Evolutionary conservation across 2,888 invertebrate species (phyloP).

Genomic region (Lagria hirta): DNA sequence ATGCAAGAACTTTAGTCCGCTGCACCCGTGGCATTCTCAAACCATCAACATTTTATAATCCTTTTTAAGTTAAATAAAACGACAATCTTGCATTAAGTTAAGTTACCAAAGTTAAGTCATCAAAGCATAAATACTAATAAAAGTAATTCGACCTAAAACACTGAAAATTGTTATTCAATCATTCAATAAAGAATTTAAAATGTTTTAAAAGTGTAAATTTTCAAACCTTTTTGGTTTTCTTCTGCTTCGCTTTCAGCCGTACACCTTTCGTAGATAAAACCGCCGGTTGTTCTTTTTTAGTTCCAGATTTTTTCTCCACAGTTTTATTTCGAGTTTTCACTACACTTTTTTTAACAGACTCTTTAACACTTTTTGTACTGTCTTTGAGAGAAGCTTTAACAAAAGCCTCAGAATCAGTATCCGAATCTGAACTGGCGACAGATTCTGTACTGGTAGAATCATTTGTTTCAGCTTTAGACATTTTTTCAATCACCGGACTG

Average conservation of each 20-base stretch:
- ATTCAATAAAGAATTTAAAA: too few species aligned
- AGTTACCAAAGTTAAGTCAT: too few species aligned
- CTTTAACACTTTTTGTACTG: conserved; percentile 12
- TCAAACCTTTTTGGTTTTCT: conserved; percentile 42
- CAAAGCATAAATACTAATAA: too few species aligned
- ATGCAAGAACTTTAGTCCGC: too few species aligned
- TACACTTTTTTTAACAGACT: conserved; percentile 33
- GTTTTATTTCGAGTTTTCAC: conserved; percentile 54
- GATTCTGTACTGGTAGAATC: conserved; percentile 51
- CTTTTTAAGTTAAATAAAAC: too few species aligned
- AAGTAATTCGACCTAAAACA: too few species aligned
- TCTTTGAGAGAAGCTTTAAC: conserved; percentile 12
- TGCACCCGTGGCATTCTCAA: too few species aligned
- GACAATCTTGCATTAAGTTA: too few species aligned
- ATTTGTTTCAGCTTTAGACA: conserved; percentile 50
- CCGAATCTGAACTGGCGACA: conserved; percentile 54
- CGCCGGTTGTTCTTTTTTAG: conserved; percentile 30
- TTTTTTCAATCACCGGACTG: conserved; percentile 48
- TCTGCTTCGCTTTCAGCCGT: conserved; percentile 31
- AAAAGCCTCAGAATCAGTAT: conserved; percentile 54
- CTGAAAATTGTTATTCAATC: too few species aligned
- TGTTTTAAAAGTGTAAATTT: conserved; percentile 41
- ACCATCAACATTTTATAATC: too few species aligned
- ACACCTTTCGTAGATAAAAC: conserved; percentile 45
- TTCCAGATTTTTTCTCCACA: conserved; percentile 43